Evolutionary conservation across 2,888 invertebrate genomes (phyloP).

Genomic region (Carabus problematicus): DNA sequence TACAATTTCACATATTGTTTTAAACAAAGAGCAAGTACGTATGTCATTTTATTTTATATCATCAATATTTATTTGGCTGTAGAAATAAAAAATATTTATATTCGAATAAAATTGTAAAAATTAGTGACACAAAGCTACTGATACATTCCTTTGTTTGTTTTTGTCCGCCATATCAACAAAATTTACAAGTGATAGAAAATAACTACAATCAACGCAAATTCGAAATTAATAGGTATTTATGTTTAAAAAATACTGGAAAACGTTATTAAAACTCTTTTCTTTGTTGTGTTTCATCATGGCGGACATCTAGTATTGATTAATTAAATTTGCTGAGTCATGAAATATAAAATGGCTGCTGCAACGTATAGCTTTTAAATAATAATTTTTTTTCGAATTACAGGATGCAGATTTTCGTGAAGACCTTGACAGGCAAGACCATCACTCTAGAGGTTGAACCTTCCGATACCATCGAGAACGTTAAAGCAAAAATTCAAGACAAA

Average conservation of each 20-base stretch:
- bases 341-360: conserved; percentile 23
- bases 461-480: no score
- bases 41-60: no score
- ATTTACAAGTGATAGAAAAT: conserved; percentile 29
- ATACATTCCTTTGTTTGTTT: conserved; percentile 37
- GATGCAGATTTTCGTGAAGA: conserved; percentile 72
- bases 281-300: conserved; percentile 33
- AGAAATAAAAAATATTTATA: no score
- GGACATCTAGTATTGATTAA: conserved; percentile 29
- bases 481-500: no score
- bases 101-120: no score
- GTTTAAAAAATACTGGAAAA: background rate
- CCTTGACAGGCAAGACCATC: conserved; percentile 52
- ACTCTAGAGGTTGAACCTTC: no score
- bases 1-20: background rate
- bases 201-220: conserved; percentile 22
- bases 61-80: no score
- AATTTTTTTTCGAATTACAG: conserved; percentile 48
- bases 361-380: conserved; percentile 22
- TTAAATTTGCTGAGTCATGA: conserved; percentile 36
- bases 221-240: conserved; percentile 24
- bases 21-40: conserved; percentile 32
- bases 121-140: no score
- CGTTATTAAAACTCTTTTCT: conserved; percentile 7
- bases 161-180: conserved; percentile 29